Conservation (phyloP, 1,140 invertebrate genomes). For the Drosophila ananassae region DNA sequence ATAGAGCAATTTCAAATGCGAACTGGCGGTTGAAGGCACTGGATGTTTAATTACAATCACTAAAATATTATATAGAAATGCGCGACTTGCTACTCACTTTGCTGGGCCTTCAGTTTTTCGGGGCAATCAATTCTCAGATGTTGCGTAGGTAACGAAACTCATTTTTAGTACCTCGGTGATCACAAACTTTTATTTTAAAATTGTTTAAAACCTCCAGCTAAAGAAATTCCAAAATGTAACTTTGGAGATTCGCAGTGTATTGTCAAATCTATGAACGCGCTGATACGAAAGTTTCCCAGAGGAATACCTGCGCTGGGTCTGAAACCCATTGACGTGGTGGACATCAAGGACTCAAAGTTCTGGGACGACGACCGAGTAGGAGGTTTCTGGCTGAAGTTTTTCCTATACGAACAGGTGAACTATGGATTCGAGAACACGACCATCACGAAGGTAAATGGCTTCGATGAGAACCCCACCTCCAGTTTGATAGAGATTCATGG, state of each 20-base stretch:
- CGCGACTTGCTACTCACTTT: conserved; percentile 12
- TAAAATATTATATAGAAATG: conserved; percentile 18
- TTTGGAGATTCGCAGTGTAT: conserved; percentile 51
- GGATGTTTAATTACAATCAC: neutral
- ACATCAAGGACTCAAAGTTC: conserved; percentile 43
- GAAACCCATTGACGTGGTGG: conserved; percentile 61
- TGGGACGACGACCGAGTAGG: conserved; percentile 12
- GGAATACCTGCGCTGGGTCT: conserved; percentile 55
- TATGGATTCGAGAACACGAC: conserved; percentile 67
- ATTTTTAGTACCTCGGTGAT: neutral
- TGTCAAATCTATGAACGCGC: conserved; percentile 43
- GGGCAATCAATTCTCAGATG: conserved; percentile 13
- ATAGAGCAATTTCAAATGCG: too few relatives aligned
- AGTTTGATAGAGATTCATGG: conserved; percentile 52
- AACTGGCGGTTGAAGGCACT: too few relatives aligned
- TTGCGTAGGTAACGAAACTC: conserved; percentile 38
- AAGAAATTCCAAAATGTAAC: conserved; percentile 45
- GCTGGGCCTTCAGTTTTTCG: conserved; percentile 11
- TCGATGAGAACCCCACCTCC: conserved; percentile 44
- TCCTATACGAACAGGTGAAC: conserved; percentile 51
- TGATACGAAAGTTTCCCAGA: conserved; percentile 44
- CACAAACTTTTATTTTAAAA: neutral
- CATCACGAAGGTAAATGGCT: conserved; percentile 50
- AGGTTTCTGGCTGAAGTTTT: conserved; percentile 28
- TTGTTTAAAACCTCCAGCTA: conserved; percentile 8